Evolutionary conservation across 1,140 invertebrate species (phyloP).

Genomic region (Tetramorium alpestre): DNA sequence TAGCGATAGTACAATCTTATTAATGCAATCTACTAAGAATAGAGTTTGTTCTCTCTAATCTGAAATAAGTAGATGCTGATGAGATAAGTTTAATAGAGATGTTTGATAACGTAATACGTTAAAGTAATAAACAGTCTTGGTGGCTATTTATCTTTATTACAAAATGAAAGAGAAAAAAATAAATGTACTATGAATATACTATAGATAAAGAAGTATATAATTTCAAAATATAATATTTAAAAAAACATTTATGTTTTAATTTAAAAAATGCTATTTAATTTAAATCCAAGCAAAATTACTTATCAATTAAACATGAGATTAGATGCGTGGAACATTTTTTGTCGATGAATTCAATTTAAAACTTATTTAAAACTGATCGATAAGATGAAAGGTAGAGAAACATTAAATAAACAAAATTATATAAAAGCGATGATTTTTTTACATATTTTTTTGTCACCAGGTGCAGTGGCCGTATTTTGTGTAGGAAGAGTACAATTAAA

Average conservation of each 20-base stretch:
- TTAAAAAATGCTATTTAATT: background rate
- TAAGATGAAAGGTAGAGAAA: background rate
- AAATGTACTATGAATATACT: background rate
- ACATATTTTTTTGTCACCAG: conserved; percentile 78
- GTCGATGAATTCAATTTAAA: background rate
- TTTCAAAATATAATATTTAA: background rate
- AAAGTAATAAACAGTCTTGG: background rate
- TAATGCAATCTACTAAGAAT: background rate
- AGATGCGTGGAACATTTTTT: background rate
- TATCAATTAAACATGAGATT: conserved; percentile 7
- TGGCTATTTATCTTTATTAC: background rate
- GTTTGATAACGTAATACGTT: background rate
- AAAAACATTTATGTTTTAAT: background rate
- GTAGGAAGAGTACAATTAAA: conserved; percentile 86
- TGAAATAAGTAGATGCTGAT: background rate
- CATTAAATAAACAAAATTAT: background rate
- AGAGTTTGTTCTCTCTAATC: background rate
- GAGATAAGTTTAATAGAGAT: conserved; percentile 17
- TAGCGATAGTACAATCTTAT: background rate
- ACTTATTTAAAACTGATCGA: background rate
- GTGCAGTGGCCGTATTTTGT: conserved; percentile 84
- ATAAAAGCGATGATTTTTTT: background rate
- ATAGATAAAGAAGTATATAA: background rate
- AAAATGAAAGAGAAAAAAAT: background rate
- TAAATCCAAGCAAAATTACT: background rate